These are phyloP conservation scores for Epinotia nisella DNA, from an alignment of 2,888 invertebrate genomes.

Conservation along the genomic window DNA sequence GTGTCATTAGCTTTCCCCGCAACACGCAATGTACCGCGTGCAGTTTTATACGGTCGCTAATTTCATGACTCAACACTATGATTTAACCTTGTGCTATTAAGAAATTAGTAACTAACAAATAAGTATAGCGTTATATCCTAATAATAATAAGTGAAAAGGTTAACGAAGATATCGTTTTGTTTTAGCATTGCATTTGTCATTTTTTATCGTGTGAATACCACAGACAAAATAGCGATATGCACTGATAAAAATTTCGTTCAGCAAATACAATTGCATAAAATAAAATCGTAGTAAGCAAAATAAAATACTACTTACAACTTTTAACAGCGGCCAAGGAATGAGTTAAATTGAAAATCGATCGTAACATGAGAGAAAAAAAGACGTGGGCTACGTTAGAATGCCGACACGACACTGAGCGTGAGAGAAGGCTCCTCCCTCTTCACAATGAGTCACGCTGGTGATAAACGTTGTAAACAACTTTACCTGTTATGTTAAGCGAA, in stretches of 20 bases:
- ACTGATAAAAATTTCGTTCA: not conserved
- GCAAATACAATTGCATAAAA: not conserved
- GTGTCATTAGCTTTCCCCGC: not conserved
- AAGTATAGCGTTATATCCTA: too few relatives aligned
- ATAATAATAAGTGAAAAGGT: too few relatives aligned
- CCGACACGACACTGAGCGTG: slow-evolving; percentile 1
- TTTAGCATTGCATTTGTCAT: too few relatives aligned
- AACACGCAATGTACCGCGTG: slow-evolving; percentile 9
- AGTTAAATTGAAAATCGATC: slow-evolving; percentile 23
- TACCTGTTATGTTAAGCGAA: slow-evolving; percentile 17
- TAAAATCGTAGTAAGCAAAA: not conserved
- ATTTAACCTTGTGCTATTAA: slow-evolving; percentile 24
- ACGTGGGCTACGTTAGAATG: not conserved
- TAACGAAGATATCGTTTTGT: too few relatives aligned
- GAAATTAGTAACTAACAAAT: not conserved
- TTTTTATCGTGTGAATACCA: not conserved
- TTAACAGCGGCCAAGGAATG: slow-evolving; percentile 20
- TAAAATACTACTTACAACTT: slow-evolving; percentile 18
- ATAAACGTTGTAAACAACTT: slow-evolving; percentile 26
- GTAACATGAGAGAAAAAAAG: slow-evolving; percentile 18
- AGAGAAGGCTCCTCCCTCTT: not conserved
- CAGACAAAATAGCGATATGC: not conserved
- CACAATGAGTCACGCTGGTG: not conserved
- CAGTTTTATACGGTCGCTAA: not conserved
- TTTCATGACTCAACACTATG: slow-evolving; percentile 19